These are phyloP conservation scores for Corythornis madagascariensis DNA, from an alignment of 2,113 vertebrate genomes.

Conservation along the genomic window DNA sequence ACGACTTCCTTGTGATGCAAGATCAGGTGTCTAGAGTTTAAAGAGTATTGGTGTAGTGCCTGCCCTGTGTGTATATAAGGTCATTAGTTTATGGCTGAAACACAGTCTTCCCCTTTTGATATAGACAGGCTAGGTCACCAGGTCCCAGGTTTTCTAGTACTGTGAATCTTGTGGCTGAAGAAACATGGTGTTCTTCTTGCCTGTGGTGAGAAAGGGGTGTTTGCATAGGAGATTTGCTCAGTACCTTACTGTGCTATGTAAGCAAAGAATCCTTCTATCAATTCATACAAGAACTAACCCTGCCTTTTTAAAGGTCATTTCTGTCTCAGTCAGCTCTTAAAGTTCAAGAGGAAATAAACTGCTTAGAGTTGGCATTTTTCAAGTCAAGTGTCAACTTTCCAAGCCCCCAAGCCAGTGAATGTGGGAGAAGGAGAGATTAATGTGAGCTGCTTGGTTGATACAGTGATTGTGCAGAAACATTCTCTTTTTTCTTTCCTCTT, in stretches of 20 bases:
- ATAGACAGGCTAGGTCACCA: neutral
- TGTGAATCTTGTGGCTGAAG: neutral
- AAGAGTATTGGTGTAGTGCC: neutral
- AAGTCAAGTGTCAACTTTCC: slow-evolving; percentile 76
- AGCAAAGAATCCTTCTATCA: slow-evolving; percentile 54
- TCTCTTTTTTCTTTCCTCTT: slow-evolving; percentile 42
- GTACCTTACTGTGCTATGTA: slow-evolving; percentile 49
- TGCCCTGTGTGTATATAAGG: neutral
- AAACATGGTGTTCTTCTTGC: neutral
- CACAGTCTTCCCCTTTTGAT: neutral
- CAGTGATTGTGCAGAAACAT: slow-evolving; percentile 11
- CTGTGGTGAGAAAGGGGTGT: slow-evolving; percentile 33
- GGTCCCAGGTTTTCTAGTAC: neutral
- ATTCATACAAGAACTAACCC: slow-evolving; percentile 66
- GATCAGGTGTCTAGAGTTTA: neutral
- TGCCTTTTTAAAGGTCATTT: slow-evolving; percentile 77
- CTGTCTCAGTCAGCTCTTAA: slow-evolving; percentile 76
- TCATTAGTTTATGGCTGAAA: neutral
- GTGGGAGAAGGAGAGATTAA: slow-evolving; percentile 56
- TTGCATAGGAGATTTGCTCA: slow-evolving; percentile 45
- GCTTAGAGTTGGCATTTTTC: slow-evolving; percentile 79
- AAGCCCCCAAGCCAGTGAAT: slow-evolving; percentile 42
- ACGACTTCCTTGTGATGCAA: neutral
- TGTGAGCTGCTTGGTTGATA: slow-evolving; percentile 58
- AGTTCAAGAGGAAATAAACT: slow-evolving; percentile 81